A percentile compares a stretch with the other conserved stretches of the same genome.
These are phyloP conservation scores for Falco naumanni DNA, from an alignment of 2,797 vertebrate species.

Conservation along the genomic window DNA sequence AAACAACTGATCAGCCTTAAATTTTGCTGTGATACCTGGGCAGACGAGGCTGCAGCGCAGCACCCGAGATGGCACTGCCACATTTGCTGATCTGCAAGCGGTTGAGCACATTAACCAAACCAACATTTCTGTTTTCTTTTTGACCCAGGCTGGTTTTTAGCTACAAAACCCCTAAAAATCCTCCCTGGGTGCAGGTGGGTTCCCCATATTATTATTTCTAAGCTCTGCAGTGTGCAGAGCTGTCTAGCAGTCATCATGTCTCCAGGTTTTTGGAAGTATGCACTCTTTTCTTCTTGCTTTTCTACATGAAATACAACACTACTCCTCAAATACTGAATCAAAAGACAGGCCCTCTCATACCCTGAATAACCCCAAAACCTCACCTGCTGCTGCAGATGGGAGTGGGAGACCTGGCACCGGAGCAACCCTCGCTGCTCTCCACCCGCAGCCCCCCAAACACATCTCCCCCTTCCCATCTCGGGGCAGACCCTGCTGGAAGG, in stretches of 20 bases:
- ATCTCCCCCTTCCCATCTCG: rapidly evolving
- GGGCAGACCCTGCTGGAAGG: background rate
- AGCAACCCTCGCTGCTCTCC: background rate
- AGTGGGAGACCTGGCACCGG: background rate
- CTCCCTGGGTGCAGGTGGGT: background rate
- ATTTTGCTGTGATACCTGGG: background rate
- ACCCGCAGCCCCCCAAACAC: rapidly evolving
- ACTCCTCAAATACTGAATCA: background rate
- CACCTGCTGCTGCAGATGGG: background rate
- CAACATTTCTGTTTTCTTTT: background rate
- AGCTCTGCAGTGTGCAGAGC: rapidly evolving
- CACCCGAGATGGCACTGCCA: rapidly evolving
- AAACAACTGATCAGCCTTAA: background rate
- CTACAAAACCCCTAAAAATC: background rate
- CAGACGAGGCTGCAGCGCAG: rapidly evolving
- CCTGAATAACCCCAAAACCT: background rate
- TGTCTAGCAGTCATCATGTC: rapidly evolving
- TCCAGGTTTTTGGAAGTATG: background rate
- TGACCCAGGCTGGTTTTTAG: background rate
- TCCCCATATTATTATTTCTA: background rate
- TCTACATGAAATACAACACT: rapidly evolving
- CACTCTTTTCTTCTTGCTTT: rapidly evolving
- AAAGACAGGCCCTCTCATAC: background rate
- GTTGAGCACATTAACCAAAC: rapidly evolving
- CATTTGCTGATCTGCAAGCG: background rate